phyloP scores from a whole-genome alignment of 2,888 invertebrate genomes.

The Synanthedon myopaeformis region DNA sequence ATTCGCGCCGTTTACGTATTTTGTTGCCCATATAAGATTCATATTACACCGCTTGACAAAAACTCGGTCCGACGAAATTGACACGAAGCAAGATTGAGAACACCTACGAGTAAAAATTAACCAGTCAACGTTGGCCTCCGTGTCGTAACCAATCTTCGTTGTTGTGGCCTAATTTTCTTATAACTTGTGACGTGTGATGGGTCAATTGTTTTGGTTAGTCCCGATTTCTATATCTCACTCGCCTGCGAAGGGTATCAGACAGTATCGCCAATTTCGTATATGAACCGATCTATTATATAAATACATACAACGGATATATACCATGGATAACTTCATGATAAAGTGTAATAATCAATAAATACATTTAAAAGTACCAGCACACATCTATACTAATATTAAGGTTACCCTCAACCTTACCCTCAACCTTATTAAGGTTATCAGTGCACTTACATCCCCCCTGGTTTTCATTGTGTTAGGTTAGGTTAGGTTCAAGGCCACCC shows the following conservation, averaged over 20 bases:
- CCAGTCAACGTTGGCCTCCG: not conserved
- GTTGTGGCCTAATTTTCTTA: not conserved
- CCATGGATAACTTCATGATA: no score
- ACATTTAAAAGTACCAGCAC: no score
- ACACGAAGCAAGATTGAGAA: not conserved
- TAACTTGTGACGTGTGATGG: not conserved
- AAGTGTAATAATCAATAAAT: no score
- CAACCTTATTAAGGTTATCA: no score
- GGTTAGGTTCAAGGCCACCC: no score
- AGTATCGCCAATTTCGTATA: no score
- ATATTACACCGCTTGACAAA: not conserved
- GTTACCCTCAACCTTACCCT: no score
- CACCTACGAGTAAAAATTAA: not conserved
- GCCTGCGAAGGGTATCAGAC: not conserved
- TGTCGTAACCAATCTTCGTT: not conserved
- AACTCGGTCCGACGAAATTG: not conserved
- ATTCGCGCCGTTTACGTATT: not conserved
- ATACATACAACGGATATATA: no score
- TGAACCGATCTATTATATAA: no score
- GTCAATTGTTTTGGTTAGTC: not conserved
- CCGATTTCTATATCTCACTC: not conserved
- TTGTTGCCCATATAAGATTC: not conserved
- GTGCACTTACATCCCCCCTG: no score
- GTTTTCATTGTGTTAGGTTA: no score
- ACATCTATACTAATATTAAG: no score